Conservation (phyloP, 1,140 invertebrate species). For the Stenopsyche tienmushanensis region DNA sequence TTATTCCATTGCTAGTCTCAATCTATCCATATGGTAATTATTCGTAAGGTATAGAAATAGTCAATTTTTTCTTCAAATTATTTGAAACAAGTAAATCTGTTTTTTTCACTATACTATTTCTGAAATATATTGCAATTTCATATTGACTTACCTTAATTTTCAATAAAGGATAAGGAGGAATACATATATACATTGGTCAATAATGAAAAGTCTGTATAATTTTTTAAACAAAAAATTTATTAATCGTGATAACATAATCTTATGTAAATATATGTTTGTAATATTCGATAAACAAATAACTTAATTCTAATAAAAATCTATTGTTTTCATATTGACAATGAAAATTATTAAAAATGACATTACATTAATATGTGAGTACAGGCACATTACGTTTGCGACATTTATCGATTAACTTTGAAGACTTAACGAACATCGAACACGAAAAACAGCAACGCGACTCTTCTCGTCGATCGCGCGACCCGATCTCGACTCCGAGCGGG, state of each 20-base stretch:
- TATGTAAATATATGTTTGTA: slow-evolving; percentile 41
- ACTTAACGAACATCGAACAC: slow-evolving; percentile 41
- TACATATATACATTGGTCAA: no score
- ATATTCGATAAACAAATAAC: slow-evolving; percentile 41
- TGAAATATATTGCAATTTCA: no score
- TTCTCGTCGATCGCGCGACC: neutral
- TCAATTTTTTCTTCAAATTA: no score
- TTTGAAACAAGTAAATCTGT: no score
- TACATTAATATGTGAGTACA: slow-evolving; percentile 41
- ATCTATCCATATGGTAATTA: no score
- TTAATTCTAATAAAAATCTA: slow-evolving; percentile 42
- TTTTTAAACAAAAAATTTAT: slow-evolving; percentile 42
- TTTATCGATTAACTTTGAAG: slow-evolving; percentile 32
- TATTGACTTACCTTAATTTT: no score
- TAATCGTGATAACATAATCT: slow-evolving; percentile 41
- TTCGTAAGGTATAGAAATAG: no score
- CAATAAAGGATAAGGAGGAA: no score
- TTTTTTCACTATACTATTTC: no score
- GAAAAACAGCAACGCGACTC: slow-evolving; percentile 37
- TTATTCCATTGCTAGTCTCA: no score
- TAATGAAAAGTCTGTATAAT: no score
- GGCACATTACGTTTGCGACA: slow-evolving; percentile 40
- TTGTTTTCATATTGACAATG: slow-evolving; percentile 39
- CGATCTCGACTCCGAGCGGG: no score
- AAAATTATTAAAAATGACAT: slow-evolving; percentile 34